Evolutionary conservation across 2,888 invertebrate genomes (phyloP).

Genomic region (Caenorhabditis zanzibari): DNA sequence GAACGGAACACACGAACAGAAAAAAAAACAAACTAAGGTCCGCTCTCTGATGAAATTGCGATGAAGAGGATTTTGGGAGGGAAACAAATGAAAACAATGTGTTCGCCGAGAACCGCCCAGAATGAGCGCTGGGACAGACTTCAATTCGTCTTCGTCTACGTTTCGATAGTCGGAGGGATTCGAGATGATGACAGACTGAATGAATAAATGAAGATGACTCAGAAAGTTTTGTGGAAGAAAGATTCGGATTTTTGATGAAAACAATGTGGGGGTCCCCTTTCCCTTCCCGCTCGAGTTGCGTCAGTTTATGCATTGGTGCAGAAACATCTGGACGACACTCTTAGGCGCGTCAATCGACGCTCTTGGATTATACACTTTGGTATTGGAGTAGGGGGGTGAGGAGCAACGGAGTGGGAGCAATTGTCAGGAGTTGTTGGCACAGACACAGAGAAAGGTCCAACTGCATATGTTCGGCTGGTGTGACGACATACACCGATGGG

Average conservation of each 20-base stretch:
- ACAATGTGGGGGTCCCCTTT: conserved; percentile 27
- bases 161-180: not conserved
- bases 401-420: conserved; percentile 28
- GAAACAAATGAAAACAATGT: conserved; percentile 43
- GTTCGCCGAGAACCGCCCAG: not conserved
- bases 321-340: conserved; percentile 59
- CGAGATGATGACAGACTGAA: not conserved
- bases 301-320: conserved; percentile 62
- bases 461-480: conserved; percentile 35
- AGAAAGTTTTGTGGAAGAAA: not conserved
- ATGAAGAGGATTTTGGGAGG: conserved; percentile 1
- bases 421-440: conserved; percentile 26
- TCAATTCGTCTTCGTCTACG: conserved; percentile 35
- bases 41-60: conserved; percentile 1
- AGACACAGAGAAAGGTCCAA: conserved; percentile 9
- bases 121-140: not conserved
- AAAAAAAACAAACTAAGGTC: conserved; percentile 31
- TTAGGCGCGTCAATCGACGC: conserved; percentile 57
- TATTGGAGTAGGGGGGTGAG: conserved; percentile 2
- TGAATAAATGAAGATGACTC: conserved; percentile 2
- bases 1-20: not conserved
- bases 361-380: conserved; percentile 59
- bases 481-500: conserved; percentile 29
- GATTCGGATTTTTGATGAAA: conserved; percentile 44
- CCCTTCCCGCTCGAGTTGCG: conserved; percentile 6